phyloP scores from a whole-genome alignment of 1,140 invertebrate genomes.

The Caenorhabditis tropicalis region DNA sequence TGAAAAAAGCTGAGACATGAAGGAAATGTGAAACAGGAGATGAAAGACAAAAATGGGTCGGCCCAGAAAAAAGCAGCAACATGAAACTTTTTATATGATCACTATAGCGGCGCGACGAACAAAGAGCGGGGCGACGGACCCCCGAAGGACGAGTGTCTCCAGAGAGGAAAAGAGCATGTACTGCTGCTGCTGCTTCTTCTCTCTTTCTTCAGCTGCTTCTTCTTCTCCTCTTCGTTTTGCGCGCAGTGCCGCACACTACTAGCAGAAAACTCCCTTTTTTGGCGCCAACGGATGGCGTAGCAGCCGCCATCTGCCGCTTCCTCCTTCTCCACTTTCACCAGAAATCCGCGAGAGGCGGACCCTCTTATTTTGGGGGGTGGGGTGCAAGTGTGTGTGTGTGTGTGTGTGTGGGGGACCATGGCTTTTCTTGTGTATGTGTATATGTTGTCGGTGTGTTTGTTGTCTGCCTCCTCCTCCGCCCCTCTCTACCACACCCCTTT shows the following conservation, averaged over 20 bases:
- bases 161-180: conserved; percentile 35
- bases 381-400: not conserved
- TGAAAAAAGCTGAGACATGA: not conserved
- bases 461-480: not conserved
- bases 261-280: conserved; percentile 40
- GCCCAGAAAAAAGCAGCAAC: conserved; percentile 3
- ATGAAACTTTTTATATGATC: conserved; percentile 45
- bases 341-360: conserved; percentile 31
- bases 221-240: not conserved
- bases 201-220: not conserved
- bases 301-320: conserved; percentile 43
- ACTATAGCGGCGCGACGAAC: conserved; percentile 36
- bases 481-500: not conserved
- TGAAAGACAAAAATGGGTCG: conserved; percentile 21
- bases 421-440: conserved; percentile 25
- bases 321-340: conserved; percentile 11
- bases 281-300: conserved; percentile 39
- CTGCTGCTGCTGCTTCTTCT: conserved; percentile 7
- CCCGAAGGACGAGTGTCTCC: conserved; percentile 42
- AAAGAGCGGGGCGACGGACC: conserved; percentile 36
- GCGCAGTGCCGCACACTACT: conserved; percentile 28
- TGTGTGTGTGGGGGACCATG: not conserved
- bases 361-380: conserved; percentile 25
- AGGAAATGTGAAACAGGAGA: conserved; percentile 24
- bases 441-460: conserved; percentile 39